Base-by-base conservation (phyloP, 2,888 invertebrate genomes). In the Atethmia centrago region DNA sequence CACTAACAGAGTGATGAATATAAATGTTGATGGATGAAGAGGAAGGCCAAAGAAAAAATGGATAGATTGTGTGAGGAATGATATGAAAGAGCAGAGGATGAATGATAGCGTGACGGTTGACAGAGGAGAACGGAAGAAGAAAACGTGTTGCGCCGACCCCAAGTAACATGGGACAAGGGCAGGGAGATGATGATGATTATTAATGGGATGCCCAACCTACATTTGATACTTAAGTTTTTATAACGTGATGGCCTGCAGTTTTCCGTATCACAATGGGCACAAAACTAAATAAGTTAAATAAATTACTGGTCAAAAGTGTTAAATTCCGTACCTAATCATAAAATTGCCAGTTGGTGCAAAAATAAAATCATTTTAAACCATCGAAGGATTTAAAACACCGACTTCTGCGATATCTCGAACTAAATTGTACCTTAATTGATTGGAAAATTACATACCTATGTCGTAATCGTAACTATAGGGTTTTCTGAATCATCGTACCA, bases 331-430 rank as follows among this genome's bases (percentile, higher is more conserved):
- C 12, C 10, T 42, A 55, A 9, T 3, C 4, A 45, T 14, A 65
- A 45, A 47, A 64, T n/a, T 31, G n/a, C 3, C n/a, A 59, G 16
- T 14, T 40, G n/a, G 9, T 31, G 9, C 2, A 31, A 14, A 74
- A 51, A 45, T 45, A 45, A 66, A 74, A 53, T n/a, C 3, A 21
- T 67, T 67, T 36, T 28, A 74, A 75, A 51, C 16, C 2, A 3
- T 45, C 28, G n/a, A n/a, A n/a, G 14, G n/a, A 45, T 59, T 68
- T 62, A 42, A 68, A 25, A 42, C 3, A 66, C 53, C 19, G 21
- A 49, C 49, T 55, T 28, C 19, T 25, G 47, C n/a, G n/a, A 51
- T 47, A 66, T 59, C 31, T 55, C 53, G 45, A 55, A 49, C 42
- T 62, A 42, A 68, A 62, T 45, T 47, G 21, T 58, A 9, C 14